A percentile compares a stretch with the other conserved stretches of the same genome.
Conservation (phyloP, 2,113 vertebrate genomes). For the Sturnus vulgaris region DNA sequence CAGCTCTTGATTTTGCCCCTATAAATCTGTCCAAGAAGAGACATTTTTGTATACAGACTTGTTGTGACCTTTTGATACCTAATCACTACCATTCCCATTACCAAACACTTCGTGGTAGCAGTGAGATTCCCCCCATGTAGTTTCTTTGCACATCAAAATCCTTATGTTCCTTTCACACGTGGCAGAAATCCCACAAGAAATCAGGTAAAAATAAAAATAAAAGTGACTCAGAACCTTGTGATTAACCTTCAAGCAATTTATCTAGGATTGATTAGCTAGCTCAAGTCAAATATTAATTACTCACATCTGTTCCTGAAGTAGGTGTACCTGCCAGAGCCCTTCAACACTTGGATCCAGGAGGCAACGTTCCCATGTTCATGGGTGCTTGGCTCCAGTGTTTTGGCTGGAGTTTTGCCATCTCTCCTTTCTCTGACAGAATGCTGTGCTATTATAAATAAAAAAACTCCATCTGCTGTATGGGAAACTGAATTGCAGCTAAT, state of each 20-base stretch:
- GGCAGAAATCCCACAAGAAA: neutral
- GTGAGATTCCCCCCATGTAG: neutral
- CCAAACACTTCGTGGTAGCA: neutral
- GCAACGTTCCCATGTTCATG: neutral
- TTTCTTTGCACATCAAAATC: neutral
- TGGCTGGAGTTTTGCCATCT: neutral
- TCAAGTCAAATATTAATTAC: slow-evolving; percentile 11
- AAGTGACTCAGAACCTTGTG: neutral
- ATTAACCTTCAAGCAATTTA: neutral
- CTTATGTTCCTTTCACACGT: neutral
- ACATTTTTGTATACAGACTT: neutral
- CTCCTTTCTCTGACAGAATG: neutral
- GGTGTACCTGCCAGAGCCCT: neutral
- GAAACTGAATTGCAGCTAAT: neutral
- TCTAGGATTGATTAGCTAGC: neutral
- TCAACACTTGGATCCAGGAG: neutral
- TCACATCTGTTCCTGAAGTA: neutral
- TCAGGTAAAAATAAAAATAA: neutral
- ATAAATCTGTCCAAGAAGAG: neutral
- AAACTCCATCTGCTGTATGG: slow-evolving; percentile 28
- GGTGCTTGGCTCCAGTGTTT: neutral
- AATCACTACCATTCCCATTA: neutral
- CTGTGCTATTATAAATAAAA: neutral
- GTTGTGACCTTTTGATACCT: neutral
- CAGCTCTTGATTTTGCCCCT: neutral